Percentiles rank a stretch among this genome's conserved stretches.
These are phyloP conservation scores for Phrynocephalus vlangalii DNA, from an alignment of 2,797 vertebrate species.

Conservation along the genomic window DNA sequence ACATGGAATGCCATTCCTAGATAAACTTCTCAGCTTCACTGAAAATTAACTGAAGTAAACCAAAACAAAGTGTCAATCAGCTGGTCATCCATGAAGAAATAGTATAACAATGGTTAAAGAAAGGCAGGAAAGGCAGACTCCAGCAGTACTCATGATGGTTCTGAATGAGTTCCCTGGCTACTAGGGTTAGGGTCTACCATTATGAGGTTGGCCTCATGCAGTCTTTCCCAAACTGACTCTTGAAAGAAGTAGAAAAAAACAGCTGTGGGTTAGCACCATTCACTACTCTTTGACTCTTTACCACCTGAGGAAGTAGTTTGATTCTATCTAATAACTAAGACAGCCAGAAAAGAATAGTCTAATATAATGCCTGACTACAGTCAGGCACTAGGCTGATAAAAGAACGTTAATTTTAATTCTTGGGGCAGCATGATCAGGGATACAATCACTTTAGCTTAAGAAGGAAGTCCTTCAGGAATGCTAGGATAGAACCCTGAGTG, in stretches of 20 bases:
- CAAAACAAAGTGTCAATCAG: constrained; percentile 17
- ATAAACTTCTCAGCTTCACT: constrained; percentile 48
- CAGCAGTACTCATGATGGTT: neutral
- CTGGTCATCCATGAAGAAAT: constrained; percentile 15
- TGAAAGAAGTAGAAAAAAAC: no score
- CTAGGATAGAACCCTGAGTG: neutral
- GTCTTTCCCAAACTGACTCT: no score
- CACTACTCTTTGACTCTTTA: no score
- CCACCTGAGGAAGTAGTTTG: no score
- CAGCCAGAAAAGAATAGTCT: neutral
- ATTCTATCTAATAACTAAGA: no score
- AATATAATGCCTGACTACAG: neutral
- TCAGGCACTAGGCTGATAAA: no score
- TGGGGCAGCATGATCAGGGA: neutral
- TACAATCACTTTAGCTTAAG: neutral
- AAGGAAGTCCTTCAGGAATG: neutral
- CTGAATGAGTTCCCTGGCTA: neutral
- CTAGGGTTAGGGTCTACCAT: neutral
- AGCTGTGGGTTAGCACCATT: no score
- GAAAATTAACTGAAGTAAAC: constrained; percentile 41
- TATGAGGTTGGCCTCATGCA: no score
- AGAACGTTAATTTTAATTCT: no score
- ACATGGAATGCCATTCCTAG: constrained; percentile 51
- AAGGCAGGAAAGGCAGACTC: neutral
- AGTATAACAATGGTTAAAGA: constrained; percentile 23